Percentiles rank a stretch among this genome's conserved stretches.
Evolutionary conservation across 1,140 invertebrate species (phyloP).

Genomic region (Dinothrombium tinctorium): DNA sequence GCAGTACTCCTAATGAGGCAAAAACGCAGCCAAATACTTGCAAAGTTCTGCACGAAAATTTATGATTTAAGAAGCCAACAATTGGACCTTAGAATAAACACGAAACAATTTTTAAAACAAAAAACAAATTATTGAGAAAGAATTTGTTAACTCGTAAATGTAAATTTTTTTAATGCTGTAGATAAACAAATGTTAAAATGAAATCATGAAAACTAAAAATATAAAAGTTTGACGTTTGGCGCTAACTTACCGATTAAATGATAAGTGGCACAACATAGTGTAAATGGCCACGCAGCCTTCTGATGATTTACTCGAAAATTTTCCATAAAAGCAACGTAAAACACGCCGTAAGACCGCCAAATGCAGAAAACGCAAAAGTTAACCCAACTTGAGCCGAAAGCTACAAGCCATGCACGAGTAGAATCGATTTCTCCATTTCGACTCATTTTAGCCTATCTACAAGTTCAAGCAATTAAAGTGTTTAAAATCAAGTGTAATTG

Average conservation of each 20-base stretch:
- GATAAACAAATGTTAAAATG: no score
- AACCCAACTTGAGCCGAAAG: background rate
- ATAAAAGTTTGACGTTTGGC: background rate
- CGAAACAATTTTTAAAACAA: no score
- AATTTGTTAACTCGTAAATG: no score
- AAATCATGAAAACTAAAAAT: background rate
- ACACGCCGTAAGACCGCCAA: constrained; percentile 2
- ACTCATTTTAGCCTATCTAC: no score
- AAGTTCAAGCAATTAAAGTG: no score
- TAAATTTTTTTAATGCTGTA: no score
- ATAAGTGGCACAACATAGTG: constrained; percentile 8
- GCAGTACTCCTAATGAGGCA: background rate
- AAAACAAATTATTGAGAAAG: no score
- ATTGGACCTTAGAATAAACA: background rate
- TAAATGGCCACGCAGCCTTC: constrained; percentile 12
- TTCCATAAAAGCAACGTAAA: constrained; percentile 9
- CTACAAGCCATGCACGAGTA: background rate
- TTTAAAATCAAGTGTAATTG: no score
- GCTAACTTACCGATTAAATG: constrained; percentile 10
- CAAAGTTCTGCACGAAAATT: background rate
- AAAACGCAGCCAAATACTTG: background rate
- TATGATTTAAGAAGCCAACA: background rate
- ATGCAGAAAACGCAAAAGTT: background rate
- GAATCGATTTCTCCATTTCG: no score
- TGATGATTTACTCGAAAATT: constrained; percentile 6